Evolutionary conservation across 2,113 vertebrate genomes (phyloP).

Genomic region (Podarcis muralis): DNA sequence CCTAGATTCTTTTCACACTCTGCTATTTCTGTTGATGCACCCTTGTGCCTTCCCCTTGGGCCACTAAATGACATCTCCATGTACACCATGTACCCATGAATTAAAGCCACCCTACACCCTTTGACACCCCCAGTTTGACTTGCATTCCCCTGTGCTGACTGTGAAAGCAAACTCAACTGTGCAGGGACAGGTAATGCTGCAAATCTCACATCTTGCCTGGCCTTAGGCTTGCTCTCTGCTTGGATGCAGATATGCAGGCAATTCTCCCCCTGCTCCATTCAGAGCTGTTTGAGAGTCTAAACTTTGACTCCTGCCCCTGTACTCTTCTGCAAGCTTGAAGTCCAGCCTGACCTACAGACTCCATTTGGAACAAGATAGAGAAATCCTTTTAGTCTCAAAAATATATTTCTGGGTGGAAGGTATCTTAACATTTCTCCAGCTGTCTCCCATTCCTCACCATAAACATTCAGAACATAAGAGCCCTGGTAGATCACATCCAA

Average conservation of each 20-base stretch:
- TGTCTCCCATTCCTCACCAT: neutral
- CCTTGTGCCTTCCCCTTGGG: no score
- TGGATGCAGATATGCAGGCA: neutral
- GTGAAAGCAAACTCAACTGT: no score
- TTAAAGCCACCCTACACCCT: neutral
- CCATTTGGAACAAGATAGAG: neutral
- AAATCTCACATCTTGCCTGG: no score
- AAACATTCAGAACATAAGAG: neutral
- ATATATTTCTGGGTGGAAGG: neutral
- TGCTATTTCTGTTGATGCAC: no score
- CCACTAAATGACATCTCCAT: no score
- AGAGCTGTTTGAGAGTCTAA: neutral
- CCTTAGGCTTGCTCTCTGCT: no score
- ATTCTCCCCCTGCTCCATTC: neutral
- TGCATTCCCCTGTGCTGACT: no score
- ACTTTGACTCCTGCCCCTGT: neutral
- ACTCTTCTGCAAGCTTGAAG: neutral
- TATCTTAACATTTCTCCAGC: neutral
- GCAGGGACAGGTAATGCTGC: no score
- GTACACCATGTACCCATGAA: neutral
- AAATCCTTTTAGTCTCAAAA: neutral
- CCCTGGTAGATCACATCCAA: no score
- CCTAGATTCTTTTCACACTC: no score
- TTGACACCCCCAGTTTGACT: no score
- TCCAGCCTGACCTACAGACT: neutral